Evolutionary conservation across 2,888 invertebrate species (phyloP).

Genomic region (Trissoscelio sp.): DNA sequence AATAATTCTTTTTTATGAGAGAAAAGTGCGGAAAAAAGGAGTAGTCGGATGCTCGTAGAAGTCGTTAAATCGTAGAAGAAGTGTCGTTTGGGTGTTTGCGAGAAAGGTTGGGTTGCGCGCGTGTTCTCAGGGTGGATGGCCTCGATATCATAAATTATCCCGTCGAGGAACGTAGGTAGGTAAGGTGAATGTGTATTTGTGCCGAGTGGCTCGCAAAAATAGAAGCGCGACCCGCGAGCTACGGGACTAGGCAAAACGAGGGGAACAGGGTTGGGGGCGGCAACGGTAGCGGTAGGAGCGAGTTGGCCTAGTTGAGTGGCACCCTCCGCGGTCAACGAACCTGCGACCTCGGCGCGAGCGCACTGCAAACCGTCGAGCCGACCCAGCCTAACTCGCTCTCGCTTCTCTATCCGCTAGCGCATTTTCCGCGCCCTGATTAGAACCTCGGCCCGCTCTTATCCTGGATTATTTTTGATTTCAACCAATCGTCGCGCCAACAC

Average conservation of each 20-base stretch:
- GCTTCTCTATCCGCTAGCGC: conserved; percentile 65
- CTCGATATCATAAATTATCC: conserved; percentile 78
- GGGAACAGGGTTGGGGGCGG: conserved; percentile 61
- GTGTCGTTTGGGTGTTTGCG: conserved; percentile 39
- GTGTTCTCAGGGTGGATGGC: conserved; percentile 69
- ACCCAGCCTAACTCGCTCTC: conserved; percentile 80
- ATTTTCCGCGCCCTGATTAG: conserved; percentile 78
- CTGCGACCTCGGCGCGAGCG: conserved; percentile 81
- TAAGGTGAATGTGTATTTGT: conserved; percentile 72
- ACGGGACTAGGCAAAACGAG: conserved; percentile 68
- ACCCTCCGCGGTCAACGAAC: conserved; percentile 82
- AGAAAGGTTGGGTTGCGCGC: conserved; percentile 55
- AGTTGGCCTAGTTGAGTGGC: conserved; percentile 82
- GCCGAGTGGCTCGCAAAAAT: conserved; percentile 79
- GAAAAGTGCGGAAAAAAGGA: no score
- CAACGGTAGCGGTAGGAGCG: conserved; percentile 71
- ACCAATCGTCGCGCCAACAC: conserved; percentile 27
- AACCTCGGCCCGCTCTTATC: conserved; percentile 58
- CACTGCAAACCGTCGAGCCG: conserved; percentile 78
- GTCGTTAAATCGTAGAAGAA: conserved; percentile 33
- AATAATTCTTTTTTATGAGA: no score
- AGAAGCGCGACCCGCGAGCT: conserved; percentile 75
- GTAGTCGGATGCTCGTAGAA: not conserved
- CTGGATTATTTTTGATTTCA: conserved; percentile 54
- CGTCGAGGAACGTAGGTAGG: conserved; percentile 71